Evolutionary conservation across 1,140 invertebrate genomes (phyloP), one percentile per base, ranked within the genome.

Genomic region (Bombus turneri): DNA sequence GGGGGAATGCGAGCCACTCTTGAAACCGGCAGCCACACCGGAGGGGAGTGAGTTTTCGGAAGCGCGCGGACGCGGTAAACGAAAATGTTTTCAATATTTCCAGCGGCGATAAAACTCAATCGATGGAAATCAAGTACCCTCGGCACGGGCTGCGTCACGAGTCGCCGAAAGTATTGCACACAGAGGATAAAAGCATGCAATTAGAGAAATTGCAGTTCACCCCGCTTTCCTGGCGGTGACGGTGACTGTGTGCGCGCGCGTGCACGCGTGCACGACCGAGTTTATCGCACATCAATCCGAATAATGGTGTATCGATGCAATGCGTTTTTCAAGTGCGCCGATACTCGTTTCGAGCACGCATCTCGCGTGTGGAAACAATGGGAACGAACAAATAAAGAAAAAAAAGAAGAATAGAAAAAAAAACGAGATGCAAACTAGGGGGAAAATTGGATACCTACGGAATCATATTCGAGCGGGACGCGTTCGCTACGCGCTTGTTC

Each of bases 21-120:
- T 37, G 81, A 68, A 22, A 41, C 18, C 28, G 28, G 34, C 28
- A 41, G 34, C 25, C 28, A 15, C 25, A 13, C 8, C 13, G 15
- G 43, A 4, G 72, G 71, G 77, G 81, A 57, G 64, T 68, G 87
- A 68, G 69, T 85, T 87, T 31, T 62, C 68, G 53, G 77, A 43
- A 83, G 76, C 37, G 68, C 78, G 31, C n/a, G 64, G n/a, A 31
- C 64, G 69, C 85, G 82, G 85, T 84, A 89, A 90, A 86, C 85
- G 88, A 85, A 89, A 90, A 90, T 87, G 83, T 90, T 90, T 87
- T 90, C 86, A 80, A 90, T 90, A 90, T 90, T 90, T 90, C 47
- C 83, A 90, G 39, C 88, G 88, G 86, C 89, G 88, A 87, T 90
- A 90, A 90, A 89, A 90, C 81, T 87, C 89, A 89, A 90, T 90